Percentiles rank a stretch among this genome's conserved stretches.
phyloP scores from a whole-genome alignment of 2,113 vertebrate species.

The Leucosticte australis region DNA sequence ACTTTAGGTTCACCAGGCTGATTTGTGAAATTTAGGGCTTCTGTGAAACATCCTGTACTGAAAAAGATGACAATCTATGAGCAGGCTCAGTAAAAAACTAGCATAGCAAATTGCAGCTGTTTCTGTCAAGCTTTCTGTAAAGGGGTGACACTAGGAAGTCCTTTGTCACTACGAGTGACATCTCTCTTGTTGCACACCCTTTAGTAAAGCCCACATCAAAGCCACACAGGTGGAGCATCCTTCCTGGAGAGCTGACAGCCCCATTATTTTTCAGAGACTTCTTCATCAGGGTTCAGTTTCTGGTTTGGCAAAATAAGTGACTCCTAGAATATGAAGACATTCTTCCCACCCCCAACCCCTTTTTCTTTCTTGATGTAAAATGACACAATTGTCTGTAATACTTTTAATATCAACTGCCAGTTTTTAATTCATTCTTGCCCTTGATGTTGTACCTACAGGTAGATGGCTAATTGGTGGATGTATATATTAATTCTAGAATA shows the following conservation, averaged over 20 bases:
- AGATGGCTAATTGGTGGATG: not conserved
- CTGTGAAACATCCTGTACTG: not conserved
- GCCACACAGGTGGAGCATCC: not conserved
- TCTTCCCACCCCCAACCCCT: accelerated
- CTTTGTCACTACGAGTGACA: not conserved
- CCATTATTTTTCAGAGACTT: not conserved
- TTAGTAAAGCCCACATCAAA: not conserved
- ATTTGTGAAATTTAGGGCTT: not conserved
- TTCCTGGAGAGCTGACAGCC: not conserved
- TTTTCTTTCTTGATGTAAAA: not conserved
- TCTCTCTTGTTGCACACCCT: not conserved
- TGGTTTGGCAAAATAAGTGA: not conserved
- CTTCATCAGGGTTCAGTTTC: not conserved
- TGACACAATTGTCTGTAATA: not conserved
- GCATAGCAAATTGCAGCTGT: not conserved
- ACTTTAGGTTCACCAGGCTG: not conserved
- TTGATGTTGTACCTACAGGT: not conserved
- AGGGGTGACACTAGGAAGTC: not conserved
- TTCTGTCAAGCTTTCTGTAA: not conserved
- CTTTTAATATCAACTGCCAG: not conserved
- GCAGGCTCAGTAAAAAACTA: not conserved
- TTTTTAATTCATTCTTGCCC: not conserved
- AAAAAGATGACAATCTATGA: not conserved
- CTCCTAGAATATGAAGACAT: not conserved
- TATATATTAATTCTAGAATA: not conserved